phyloP scores from a whole-genome alignment of 2,888 invertebrate genomes.

The Sinohyriopsis cumingii region DNA sequence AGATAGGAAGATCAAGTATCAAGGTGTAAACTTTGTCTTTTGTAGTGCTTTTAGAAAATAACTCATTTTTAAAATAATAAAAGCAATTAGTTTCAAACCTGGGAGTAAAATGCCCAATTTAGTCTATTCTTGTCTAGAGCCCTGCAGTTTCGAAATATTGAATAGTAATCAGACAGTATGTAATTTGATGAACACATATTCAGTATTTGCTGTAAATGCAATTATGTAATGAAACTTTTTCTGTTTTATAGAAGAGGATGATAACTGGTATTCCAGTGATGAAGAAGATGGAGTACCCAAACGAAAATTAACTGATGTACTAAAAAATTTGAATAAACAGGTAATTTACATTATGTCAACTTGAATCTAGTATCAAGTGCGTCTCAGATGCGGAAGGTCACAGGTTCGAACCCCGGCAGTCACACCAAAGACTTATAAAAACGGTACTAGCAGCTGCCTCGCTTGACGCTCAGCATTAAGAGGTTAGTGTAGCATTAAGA shows the following conservation, averaged over 20 bases:
- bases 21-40: not conserved
- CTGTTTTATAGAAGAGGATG: conserved; percentile 51
- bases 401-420: too few relatives aligned
- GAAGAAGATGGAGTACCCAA: conserved; percentile 77
- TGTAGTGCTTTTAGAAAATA: not conserved
- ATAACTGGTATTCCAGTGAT: conserved; percentile 85
- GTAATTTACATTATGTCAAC: conserved; percentile 4
- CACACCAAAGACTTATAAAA: too few relatives aligned
- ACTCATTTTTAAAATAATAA: not conserved
- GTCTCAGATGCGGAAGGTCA: too few relatives aligned
- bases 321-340: conserved; percentile 47
- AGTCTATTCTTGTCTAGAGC: too few relatives aligned
- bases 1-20: too few relatives aligned
- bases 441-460: too few relatives aligned
- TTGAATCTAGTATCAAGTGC: too few relatives aligned
- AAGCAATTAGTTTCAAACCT: not conserved
- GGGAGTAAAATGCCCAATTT: too few relatives aligned
- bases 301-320: conserved; percentile 47
- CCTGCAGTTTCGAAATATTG: not conserved
- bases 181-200: not conserved
- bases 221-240: not conserved
- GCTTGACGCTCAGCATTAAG: too few relatives aligned
- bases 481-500: too few relatives aligned
- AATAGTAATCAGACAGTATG: not conserved
- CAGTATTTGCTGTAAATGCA: not conserved